Conservation (phyloP, 2,797 vertebrate species). For the Pseudomugil tenellus region DNA sequence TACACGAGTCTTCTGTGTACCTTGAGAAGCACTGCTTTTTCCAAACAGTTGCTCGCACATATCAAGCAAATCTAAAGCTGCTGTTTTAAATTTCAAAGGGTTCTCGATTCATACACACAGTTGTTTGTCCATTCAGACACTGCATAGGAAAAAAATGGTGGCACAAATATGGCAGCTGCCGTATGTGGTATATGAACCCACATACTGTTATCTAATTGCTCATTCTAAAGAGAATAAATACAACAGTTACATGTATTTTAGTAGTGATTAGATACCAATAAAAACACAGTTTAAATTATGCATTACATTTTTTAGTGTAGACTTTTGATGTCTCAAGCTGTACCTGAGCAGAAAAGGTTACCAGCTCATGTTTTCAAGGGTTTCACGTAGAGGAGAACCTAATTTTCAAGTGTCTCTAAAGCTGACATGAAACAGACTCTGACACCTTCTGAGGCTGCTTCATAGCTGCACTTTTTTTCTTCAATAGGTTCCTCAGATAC, state of each 20-base stretch:
- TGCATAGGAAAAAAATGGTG: no score
- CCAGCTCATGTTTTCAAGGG: background rate
- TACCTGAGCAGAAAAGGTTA: background rate
- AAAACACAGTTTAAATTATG: no score
- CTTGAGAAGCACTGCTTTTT: no score
- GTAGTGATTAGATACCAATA: no score
- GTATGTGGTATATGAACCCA: background rate
- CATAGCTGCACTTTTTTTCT: background rate
- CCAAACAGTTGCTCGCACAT: background rate
- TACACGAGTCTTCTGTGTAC: background rate
- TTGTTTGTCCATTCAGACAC: background rate
- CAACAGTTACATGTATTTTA: no score
- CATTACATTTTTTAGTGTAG: background rate
- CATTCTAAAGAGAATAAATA: background rate
- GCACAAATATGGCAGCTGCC: background rate
- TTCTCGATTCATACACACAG: background rate
- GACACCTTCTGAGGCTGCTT: background rate
- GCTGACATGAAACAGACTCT: background rate
- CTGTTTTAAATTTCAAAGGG: background rate
- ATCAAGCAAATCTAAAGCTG: background rate
- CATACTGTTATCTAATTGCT: no score
- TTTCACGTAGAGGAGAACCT: conserved; percentile 74
- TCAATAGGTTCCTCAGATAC: background rate
- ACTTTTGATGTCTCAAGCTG: background rate
- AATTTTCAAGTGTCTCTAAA: background rate